Evolutionary conservation across 2,888 invertebrate genomes (phyloP).

Genomic region (Galeopsomyia nigrocyanea): DNA sequence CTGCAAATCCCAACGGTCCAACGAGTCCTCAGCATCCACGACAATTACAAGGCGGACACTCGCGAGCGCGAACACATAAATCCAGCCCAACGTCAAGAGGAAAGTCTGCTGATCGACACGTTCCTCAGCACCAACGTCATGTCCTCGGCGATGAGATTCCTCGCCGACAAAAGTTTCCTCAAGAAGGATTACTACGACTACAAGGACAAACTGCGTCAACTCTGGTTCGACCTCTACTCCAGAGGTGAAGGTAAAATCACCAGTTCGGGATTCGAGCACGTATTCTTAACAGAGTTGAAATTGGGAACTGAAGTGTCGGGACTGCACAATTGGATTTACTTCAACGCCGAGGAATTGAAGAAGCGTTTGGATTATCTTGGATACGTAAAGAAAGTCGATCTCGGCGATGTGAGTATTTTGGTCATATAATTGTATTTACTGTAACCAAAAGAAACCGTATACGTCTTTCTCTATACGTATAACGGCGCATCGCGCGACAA

Average conservation of each 20-base stretch:
- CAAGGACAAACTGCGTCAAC: conserved; percentile 78
- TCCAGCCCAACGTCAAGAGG: conserved; percentile 69
- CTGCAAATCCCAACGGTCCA: conserved; percentile 81
- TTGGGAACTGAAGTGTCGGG: conserved; percentile 81
- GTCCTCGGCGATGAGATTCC: conserved; percentile 70
- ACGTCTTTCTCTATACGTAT: neutral
- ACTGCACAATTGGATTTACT: conserved; percentile 93
- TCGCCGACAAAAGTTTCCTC: conserved; percentile 68
- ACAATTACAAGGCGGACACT: conserved; percentile 88
- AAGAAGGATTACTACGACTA: conserved; percentile 72
- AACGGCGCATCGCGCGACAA: conserved; percentile 54
- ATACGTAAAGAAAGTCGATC: conserved; percentile 79
- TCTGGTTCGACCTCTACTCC: conserved; percentile 89
- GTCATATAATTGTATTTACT: too few species aligned
- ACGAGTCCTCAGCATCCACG: conserved; percentile 78
- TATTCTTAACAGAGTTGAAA: conserved; percentile 90
- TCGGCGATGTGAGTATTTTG: conserved; percentile 77
- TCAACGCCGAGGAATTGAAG: conserved; percentile 81
- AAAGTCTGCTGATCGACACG: conserved; percentile 64
- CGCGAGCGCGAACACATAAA: conserved; percentile 83
- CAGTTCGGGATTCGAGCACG: conserved; percentile 93
- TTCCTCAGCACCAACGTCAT: conserved; percentile 71
- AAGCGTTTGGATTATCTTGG: conserved; percentile 84
- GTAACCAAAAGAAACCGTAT: too few species aligned
- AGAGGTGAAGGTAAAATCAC: conserved; percentile 82